Evolutionary conservation across 2,888 invertebrate genomes (phyloP).

Genomic region (Amaurobius ferox): DNA sequence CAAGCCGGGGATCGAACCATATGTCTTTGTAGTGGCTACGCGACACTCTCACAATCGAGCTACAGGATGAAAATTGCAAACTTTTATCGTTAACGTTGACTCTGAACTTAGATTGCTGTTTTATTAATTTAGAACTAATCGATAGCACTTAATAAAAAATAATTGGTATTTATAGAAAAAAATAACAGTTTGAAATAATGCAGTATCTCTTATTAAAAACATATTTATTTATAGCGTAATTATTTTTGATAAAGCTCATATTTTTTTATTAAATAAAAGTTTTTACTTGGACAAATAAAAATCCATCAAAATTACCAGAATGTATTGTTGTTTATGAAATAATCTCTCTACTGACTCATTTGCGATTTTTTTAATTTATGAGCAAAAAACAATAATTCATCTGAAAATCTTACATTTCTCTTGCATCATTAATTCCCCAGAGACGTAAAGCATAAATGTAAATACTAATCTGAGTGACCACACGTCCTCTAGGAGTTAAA

Average conservation of each 20-base stretch:
- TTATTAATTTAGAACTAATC: too few relatives aligned
- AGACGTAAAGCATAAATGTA: not conserved
- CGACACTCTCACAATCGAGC: too few relatives aligned
- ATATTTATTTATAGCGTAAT: not conserved
- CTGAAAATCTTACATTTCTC: not conserved
- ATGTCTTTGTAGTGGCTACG: too few relatives aligned
- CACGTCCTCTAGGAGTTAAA: conserved; percentile 5
- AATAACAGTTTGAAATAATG: too few relatives aligned
- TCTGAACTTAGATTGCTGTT: too few relatives aligned
- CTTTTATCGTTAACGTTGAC: too few relatives aligned
- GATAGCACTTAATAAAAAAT: too few relatives aligned
- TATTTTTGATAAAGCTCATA: not conserved
- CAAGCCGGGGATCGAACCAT: too few relatives aligned
- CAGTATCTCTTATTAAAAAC: too few relatives aligned
- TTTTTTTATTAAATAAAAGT: not conserved
- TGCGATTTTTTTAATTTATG: not conserved
- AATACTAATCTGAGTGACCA: conserved; percentile 12
- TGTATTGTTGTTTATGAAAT: not conserved
- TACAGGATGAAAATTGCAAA: too few relatives aligned
- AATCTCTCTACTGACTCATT: not conserved
- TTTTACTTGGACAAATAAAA: not conserved
- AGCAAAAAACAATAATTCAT: not conserved
- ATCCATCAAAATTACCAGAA: not conserved
- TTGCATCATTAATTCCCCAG: not conserved
- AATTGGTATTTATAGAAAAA: too few relatives aligned